A percentile compares a stretch with the other conserved stretches of the same genome.
phyloP scores from a whole-genome alignment of 2,113 vertebrate genomes.

The Brachyistius frenatus region DNA sequence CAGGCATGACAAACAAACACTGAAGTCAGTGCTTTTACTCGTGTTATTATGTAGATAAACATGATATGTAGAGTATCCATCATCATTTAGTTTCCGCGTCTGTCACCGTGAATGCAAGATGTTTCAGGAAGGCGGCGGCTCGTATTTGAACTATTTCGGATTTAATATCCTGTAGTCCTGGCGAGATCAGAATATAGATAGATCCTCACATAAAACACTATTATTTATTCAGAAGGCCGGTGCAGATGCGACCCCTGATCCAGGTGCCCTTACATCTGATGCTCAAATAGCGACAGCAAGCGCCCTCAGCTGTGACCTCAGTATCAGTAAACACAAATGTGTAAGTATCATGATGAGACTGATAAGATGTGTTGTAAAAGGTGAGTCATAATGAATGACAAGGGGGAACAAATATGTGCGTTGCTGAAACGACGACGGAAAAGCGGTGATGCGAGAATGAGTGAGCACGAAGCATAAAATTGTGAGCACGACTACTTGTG shows the following conservation, averaged over 20 bases:
- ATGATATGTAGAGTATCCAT: not conserved
- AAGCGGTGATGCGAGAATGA: not conserved
- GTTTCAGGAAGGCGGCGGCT: not conserved
- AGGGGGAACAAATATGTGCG: constrained; percentile 32
- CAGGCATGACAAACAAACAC: not conserved
- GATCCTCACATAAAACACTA: constrained; percentile 11
- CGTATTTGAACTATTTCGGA: not conserved
- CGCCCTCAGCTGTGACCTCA: constrained; percentile 54
- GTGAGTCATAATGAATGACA: constrained; percentile 28
- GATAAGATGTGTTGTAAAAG: constrained; percentile 42
- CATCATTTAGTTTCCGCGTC: not conserved
- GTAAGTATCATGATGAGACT: constrained; percentile 31
- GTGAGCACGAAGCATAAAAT: constrained; percentile 11
- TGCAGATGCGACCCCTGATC: constrained; percentile 21
- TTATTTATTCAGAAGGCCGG: constrained; percentile 29
- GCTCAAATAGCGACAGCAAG: constrained; percentile 60
- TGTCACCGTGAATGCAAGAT: not conserved
- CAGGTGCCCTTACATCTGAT: constrained; percentile 62
- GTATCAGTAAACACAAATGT: constrained; percentile 50
- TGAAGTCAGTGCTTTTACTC: not conserved
- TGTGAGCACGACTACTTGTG: constrained; percentile 26
- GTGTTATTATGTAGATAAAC: not conserved
- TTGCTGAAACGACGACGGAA: not conserved
- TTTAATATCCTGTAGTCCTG: not conserved
- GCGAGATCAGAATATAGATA: constrained; percentile 1